A percentile compares a stretch with the other conserved stretches of the same genome.
phyloP scores from a whole-genome alignment of 1,140 invertebrate species.

The Drosophila pandora region DNA sequence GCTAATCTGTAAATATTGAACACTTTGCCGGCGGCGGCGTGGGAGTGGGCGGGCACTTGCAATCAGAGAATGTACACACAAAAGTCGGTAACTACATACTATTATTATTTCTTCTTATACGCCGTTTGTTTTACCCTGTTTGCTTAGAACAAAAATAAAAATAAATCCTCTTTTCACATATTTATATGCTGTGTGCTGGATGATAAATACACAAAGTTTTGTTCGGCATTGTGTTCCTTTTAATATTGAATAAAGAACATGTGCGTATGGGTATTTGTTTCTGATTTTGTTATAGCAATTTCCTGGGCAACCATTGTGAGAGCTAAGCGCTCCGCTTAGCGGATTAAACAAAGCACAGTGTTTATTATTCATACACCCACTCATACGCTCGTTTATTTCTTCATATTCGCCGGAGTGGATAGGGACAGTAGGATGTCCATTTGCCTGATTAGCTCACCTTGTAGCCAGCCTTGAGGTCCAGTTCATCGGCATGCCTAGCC shows the following conservation, averaged over 20 bases:
- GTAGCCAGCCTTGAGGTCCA: slow-evolving; percentile 97
- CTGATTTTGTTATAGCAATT: slow-evolving; percentile 57
- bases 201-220: slow-evolving; percentile 69
- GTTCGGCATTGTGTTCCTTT: slow-evolving; percentile 30
- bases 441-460: slow-evolving; percentile 85
- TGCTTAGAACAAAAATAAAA: slow-evolving; percentile 41
- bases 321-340: slow-evolving; percentile 58
- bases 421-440: background rate
- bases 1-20: slow-evolving; percentile 59
- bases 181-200: slow-evolving; percentile 1
- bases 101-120: slow-evolving; percentile 57
- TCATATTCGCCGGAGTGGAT: background rate
- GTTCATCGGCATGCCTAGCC: slow-evolving; percentile 95
- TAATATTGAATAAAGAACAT: slow-evolving; percentile 43
- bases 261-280: slow-evolving; percentile 20
- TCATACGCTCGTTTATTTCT: background rate
- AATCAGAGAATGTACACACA: slow-evolving; percentile 56
- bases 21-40: slow-evolving; percentile 45
- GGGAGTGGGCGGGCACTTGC: slow-evolving; percentile 28
- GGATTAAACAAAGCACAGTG: slow-evolving; percentile 75
- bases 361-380: slow-evolving; percentile 47
- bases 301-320: slow-evolving; percentile 40
- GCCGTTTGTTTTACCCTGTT: slow-evolving; percentile 25
- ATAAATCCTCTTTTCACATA: slow-evolving; percentile 8
- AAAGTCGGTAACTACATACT: slow-evolving; percentile 53